phyloP scores from a whole-genome alignment of 1,140 invertebrate species.

The Apis mellifera region DNA sequence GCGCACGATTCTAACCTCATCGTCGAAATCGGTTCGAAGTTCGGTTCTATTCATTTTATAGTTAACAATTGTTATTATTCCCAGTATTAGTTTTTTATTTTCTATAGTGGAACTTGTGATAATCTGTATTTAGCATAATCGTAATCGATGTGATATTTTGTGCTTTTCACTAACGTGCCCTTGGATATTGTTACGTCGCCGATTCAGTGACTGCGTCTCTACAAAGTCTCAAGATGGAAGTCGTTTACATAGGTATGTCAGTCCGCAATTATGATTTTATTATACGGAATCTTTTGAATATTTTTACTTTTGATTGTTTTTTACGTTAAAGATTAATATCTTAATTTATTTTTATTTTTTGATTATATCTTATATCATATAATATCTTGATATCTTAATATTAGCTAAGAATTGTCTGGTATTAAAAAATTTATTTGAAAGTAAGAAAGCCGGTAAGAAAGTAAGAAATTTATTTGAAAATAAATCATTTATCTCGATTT shows the following conservation, averaged over 20 bases:
- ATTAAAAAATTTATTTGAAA: background rate
- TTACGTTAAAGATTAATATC: background rate
- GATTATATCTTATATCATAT: background rate
- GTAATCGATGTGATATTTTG: conserved; percentile 45
- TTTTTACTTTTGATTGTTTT: background rate
- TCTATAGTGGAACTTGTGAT: background rate
- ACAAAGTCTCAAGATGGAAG: conserved; percentile 73
- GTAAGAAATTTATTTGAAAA: background rate
- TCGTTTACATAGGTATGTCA: conserved; percentile 74
- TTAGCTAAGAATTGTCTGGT: background rate
- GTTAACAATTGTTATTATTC: background rate
- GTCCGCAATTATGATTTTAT: background rate
- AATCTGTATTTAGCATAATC: background rate
- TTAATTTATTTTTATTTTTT: background rate
- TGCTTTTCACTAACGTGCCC: conserved; percentile 38
- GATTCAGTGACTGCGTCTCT: conserved; percentile 49
- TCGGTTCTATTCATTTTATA: conserved; percentile 1
- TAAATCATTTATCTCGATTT: background rate
- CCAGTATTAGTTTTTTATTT: background rate
- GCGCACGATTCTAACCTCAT: conserved; percentile 54
- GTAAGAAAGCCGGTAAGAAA: background rate
- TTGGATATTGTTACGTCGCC: conserved; percentile 63
- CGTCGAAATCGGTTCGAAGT: conserved; percentile 31
- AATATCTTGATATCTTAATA: conserved; percentile 4
- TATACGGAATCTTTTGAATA: background rate